Evolutionary conservation across 2,888 invertebrate species (phyloP).

Genomic region (Phytoseiulus persimilis): DNA sequence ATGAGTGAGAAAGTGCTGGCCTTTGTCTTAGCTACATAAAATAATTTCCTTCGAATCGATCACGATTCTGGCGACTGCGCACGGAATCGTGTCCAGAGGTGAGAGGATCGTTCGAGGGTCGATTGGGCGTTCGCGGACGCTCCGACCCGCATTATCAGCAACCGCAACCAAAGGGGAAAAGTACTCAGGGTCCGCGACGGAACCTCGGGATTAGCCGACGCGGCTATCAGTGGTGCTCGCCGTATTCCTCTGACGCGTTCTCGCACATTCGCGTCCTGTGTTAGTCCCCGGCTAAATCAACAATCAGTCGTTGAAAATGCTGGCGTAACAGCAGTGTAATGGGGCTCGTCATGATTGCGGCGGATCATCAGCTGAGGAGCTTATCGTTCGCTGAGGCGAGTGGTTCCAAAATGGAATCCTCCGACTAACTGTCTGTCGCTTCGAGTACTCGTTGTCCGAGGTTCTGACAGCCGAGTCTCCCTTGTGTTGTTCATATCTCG

Average conservation of each 20-base stretch:
- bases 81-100: not conserved
- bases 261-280: not conserved
- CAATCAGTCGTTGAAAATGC: not conserved
- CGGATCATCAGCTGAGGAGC: not conserved
- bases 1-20: too few relatives aligned
- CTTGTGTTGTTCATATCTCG: too few relatives aligned
- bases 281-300: not conserved
- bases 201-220: not conserved
- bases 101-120: not conserved
- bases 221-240: not conserved
- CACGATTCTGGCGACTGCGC: not conserved
- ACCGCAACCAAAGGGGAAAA: not conserved
- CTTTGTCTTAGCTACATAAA: too few relatives aligned
- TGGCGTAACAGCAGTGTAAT: not conserved
- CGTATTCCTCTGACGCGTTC: not conserved
- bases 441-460: too few relatives aligned
- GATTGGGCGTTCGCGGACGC: not conserved
- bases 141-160: not conserved
- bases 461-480: too few relatives aligned
- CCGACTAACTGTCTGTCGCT: not conserved
- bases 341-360: not conserved
- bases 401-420: too few relatives aligned
- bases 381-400: not conserved
- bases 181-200: not conserved
- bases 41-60: too few relatives aligned